Conservation (phyloP, 2,888 invertebrate genomes). For the Drosophila borborema region DNA sequence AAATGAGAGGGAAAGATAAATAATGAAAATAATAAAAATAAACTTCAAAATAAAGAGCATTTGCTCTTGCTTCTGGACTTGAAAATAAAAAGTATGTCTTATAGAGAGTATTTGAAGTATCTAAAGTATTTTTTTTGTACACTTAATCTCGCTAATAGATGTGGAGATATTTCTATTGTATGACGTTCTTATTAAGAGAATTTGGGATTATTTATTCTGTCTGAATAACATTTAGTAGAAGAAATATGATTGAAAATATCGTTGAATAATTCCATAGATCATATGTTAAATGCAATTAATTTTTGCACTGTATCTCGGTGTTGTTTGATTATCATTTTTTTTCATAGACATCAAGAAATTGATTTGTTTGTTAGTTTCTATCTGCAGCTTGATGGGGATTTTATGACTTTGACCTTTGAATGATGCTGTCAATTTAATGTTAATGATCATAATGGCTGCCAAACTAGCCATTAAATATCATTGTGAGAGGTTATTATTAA, state of each 20-base stretch:
- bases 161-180: not conserved
- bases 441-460: slow-evolving; percentile 63
- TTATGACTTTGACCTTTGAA: slow-evolving; percentile 72
- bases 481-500: slow-evolving; percentile 49
- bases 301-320: not conserved
- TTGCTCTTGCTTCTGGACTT: not conserved
- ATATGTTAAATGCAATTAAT: not conserved
- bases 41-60: not conserved
- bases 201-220: not conserved
- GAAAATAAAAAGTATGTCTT: not conserved
- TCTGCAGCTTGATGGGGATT: slow-evolving; percentile 23
- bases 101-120: not conserved
- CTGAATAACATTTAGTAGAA: not conserved
- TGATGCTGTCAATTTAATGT: slow-evolving; percentile 54
- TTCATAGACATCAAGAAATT: slow-evolving; percentile 6
- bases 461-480: slow-evolving; percentile 59
- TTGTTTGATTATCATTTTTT: not conserved
- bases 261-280: not conserved
- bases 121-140: not conserved
- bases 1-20: not conserved
- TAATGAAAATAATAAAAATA: not conserved
- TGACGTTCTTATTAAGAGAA: not conserved
- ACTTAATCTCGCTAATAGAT: not conserved
- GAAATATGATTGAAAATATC: not conserved
- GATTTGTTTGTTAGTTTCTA: slow-evolving; percentile 9